Base-by-base conservation (phyloP, 2,113 vertebrate genomes). In the western clawed frog (Xenopus tropicalis) region DNA sequence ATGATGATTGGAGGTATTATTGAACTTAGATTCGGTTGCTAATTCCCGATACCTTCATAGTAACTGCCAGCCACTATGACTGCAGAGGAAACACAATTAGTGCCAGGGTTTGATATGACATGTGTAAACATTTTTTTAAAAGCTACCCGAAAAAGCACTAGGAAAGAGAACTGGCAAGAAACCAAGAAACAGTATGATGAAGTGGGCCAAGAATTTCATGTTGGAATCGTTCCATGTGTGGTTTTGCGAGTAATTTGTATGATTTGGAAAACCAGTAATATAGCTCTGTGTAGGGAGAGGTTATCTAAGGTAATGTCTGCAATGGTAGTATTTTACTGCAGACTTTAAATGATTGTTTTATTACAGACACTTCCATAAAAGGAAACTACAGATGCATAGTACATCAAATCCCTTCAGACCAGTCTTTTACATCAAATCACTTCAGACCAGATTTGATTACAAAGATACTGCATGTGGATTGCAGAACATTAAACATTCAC, bases 231-330 rank as follows among this genome's bases (percentile, higher is more conserved):
- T 90, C 88, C 85, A 87, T 56, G 58, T 85, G 84, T 37, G 80
- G 85, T 86, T 91, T 89, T 87, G 77, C 85, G 81, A 85, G 83
- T 87, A 86, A 90, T 90, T 85, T 89, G 84, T 90, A 79, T 87
- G 82, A 85, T 87, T 91, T 90, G 85, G 87, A 91, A 88, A 88
- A 80, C 79, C 69, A 81, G 82, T 81, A 83, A 85, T 87, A 79
- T 82, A 86, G 82, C 77, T 82, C 82, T 87, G 80, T 84, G 83
- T 87, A 82, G 51, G 68, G 79, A 83, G 79, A 81, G 87, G 89
- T 90, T 91, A 91, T 86, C 81, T 82, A 81, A 91, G 88, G 88
- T 91, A 88, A 90, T 70, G 70, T 82, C 69, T 68, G 0, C 78
- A 78, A 83, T 80, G 81, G 57, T 75, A 83, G 70, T 77, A 85